phyloP scores from a whole-genome alignment of 2,113 vertebrate genomes.

The Phocoena phocoena region DNA sequence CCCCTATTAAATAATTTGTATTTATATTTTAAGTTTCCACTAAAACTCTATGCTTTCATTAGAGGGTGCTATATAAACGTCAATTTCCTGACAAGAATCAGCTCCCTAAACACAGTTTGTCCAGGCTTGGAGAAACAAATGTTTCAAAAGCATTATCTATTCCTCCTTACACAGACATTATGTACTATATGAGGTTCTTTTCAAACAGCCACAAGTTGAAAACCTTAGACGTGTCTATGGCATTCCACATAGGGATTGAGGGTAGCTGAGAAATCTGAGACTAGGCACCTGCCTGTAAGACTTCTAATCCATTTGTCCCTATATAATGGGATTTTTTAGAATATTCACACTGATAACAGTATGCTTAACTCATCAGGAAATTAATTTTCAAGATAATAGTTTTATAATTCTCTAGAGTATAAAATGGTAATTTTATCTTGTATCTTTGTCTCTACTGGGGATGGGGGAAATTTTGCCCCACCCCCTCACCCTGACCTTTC shows the following conservation, averaged over 20 bases:
- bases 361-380: neutral
- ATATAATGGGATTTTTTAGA: neutral
- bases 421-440: constrained; percentile 2
- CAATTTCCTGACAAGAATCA: neutral
- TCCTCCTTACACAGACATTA: neutral
- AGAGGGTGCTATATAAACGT: neutral
- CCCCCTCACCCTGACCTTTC: neutral
- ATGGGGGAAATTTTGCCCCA: neutral
- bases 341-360: neutral
- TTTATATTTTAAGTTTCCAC: neutral
- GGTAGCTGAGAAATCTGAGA: neutral
- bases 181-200: neutral
- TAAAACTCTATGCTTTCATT: neutral
- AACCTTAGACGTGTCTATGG: neutral
- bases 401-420: neutral
- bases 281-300: neutral
- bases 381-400: constrained; percentile 9
- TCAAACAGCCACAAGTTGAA: neutral
- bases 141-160: neutral
- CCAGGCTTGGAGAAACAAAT: neutral
- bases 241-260: neutral
- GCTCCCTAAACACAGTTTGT: neutral
- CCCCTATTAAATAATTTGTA: neutral
- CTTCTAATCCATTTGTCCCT: neutral
- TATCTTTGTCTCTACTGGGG: neutral